These are phyloP conservation scores for Arnoldichthys spilopterus DNA, from an alignment of 2,797 vertebrate genomes.

Conservation along the genomic window DNA sequence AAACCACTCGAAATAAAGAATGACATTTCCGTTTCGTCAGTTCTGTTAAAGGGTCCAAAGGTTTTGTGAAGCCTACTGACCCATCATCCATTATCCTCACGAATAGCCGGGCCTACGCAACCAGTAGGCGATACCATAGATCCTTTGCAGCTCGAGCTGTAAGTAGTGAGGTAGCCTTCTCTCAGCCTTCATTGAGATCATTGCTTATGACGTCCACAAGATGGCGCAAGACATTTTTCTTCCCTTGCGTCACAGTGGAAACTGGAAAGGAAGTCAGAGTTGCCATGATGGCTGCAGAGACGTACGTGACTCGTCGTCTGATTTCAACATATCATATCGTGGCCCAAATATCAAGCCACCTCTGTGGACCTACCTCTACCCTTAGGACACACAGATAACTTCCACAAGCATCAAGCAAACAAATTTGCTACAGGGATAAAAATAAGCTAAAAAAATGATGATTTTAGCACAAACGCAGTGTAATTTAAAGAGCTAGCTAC, in stretches of 20 bases:
- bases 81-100: neutral
- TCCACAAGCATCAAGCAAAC: neutral
- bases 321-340: too few species aligned
- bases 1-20: neutral
- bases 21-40: neutral
- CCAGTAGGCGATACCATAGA: neutral
- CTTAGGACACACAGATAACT: neutral
- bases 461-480: neutral
- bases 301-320: too few species aligned
- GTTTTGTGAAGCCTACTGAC: neutral
- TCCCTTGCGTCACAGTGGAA: too few species aligned
- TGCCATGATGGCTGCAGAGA: too few species aligned
- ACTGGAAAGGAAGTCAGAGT: too few species aligned
- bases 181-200: too few species aligned
- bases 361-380: too few species aligned
- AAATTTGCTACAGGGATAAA: neutral
- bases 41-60: neutral
- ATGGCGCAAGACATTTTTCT: too few species aligned
- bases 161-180: neutral
- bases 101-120: neutral
- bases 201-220: too few species aligned
- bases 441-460: neutral
- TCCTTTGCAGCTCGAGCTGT: neutral
- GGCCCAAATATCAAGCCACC: too few species aligned
- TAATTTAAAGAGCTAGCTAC: too few species aligned